Conservation (phyloP, 37 sponge, comb jelly and placozoan genomes). For the Petrosia ficiformis region DNA sequence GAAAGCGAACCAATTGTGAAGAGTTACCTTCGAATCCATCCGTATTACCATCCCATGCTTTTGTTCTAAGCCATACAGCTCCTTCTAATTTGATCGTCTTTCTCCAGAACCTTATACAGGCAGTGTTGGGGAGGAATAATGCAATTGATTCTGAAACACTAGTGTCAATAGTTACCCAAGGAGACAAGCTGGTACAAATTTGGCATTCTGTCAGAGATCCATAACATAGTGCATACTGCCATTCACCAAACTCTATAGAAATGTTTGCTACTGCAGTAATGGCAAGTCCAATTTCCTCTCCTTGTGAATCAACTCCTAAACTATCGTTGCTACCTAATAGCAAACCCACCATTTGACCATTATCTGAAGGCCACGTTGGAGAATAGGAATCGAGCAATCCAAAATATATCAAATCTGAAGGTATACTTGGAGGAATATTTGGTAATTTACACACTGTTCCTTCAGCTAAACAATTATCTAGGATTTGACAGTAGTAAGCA, state of each 20-base stretch:
- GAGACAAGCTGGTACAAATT: slow-evolving; percentile 13
- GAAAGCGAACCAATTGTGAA: slow-evolving; percentile 14
- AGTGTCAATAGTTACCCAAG: slow-evolving; percentile 24
- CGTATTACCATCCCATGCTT: slow-evolving; percentile 80
- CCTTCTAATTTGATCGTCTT: slow-evolving; percentile 53
- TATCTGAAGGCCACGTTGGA: neutral
- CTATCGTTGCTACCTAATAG: slow-evolving; percentile 44
- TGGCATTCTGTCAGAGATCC: neutral
- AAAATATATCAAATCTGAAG: slow-evolving; percentile 26
- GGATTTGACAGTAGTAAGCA: slow-evolving; percentile 41
- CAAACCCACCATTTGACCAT: slow-evolving; percentile 57
- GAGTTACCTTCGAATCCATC: slow-evolving; percentile 61
- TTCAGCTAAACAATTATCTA: slow-evolving; percentile 38
- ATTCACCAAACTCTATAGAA: slow-evolving; percentile 37
- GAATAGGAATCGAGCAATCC: slow-evolving; percentile 19
- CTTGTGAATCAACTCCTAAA: slow-evolving; percentile 57
- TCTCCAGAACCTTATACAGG: slow-evolving; percentile 65
- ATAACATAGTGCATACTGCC: slow-evolving; percentile 66
- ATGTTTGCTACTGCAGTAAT: slow-evolving; percentile 30
- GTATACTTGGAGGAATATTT: slow-evolving; percentile 61
- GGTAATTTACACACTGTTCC: slow-evolving; percentile 44
- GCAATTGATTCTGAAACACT: slow-evolving; percentile 47
- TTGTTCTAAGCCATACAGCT: slow-evolving; percentile 72
- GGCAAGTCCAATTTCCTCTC: slow-evolving; percentile 67
- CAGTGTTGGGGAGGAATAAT: slow-evolving; percentile 60